These are phyloP conservation scores for Pangasianodon hypophthalmus DNA, from an alignment of 2,113 vertebrate genomes.

Conservation along the genomic window DNA sequence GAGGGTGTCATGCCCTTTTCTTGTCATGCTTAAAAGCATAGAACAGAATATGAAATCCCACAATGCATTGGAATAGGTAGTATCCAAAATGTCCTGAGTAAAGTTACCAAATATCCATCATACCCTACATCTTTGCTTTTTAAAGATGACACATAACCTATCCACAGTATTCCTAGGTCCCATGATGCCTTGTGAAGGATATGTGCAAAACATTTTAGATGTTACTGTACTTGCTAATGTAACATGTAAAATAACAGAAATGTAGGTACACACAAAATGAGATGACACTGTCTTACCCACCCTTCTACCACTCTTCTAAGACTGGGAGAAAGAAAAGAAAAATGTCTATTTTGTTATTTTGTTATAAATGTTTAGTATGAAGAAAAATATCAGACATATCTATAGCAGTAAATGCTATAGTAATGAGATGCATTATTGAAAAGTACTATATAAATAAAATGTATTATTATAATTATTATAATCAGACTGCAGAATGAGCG, in stretches of 20 bases:
- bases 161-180: neutral
- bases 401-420: neutral
- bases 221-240: neutral
- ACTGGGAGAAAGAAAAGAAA: neutral
- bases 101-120: neutral
- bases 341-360: neutral
- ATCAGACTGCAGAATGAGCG: neutral
- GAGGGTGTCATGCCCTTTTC: neutral
- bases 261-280: neutral
- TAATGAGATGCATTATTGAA: neutral
- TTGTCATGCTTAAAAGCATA: neutral
- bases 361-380: neutral
- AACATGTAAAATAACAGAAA: neutral
- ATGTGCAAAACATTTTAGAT: neutral
- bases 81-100: neutral
- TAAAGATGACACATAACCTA: neutral
- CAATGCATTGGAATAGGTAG: neutral
- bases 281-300: neutral
- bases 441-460: neutral
- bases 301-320: neutral
- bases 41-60: neutral
- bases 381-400: neutral
- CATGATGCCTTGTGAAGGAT: neutral
- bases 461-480: neutral
- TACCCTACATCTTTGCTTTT: neutral